These are phyloP conservation scores for Drosophila setosimentum DNA, from an alignment of 2,888 invertebrate genomes.

Conservation along the genomic window DNA sequence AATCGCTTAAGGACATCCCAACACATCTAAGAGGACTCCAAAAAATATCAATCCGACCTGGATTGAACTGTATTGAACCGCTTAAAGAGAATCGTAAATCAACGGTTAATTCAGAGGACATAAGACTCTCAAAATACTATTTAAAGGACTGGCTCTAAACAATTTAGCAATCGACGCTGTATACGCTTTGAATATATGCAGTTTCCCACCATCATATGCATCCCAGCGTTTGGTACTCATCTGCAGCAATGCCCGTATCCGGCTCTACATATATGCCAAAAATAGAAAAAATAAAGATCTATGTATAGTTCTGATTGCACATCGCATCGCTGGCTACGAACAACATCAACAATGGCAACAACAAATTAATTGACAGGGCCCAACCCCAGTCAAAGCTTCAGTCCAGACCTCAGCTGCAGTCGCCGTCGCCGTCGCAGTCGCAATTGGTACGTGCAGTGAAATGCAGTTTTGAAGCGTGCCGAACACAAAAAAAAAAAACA, in stretches of 20 bases:
- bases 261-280: slow-evolving; percentile 20
- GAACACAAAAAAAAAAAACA: slow-evolving; percentile 12
- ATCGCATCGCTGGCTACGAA: slow-evolving; percentile 46
- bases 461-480: slow-evolving; percentile 59
- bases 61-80: background rate
- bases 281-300: slow-evolving; percentile 14
- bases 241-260: slow-evolving; percentile 40
- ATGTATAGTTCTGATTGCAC: slow-evolving; percentile 50
- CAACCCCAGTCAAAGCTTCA: slow-evolving; percentile 30
- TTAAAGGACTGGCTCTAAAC: slow-evolving; percentile 9
- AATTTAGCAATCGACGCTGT: background rate
- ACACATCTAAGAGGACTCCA: background rate
- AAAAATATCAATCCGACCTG: background rate
- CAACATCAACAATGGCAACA: slow-evolving; percentile 30
- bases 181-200: slow-evolving; percentile 1
- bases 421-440: background rate
- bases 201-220: slow-evolving; percentile 33
- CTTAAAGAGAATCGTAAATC: background rate
- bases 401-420: slow-evolving; percentile 8
- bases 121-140: background rate
- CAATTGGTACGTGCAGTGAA: slow-evolving; percentile 43
- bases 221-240: slow-evolving; percentile 6
- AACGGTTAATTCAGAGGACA: background rate
- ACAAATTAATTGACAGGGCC: slow-evolving; percentile 59
- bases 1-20: background rate